These are phyloP conservation scores for Cyprinodon diabolis DNA, from an alignment of 2,797 vertebrate genomes.

Conservation along the genomic window DNA sequence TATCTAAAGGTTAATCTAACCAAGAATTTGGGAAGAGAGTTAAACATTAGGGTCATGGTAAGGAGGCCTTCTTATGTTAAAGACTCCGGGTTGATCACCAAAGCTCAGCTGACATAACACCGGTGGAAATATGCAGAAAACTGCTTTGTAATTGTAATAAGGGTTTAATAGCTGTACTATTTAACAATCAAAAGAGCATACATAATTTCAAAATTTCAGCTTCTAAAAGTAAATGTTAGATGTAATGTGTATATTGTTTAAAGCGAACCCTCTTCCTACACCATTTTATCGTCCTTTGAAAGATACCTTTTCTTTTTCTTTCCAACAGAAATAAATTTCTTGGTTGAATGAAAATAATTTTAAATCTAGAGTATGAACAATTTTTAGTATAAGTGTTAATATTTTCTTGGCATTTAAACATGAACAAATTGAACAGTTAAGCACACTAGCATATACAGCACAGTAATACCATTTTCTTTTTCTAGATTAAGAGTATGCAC, in stretches of 20 bases:
- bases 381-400: constrained; percentile 27
- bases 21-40: background rate
- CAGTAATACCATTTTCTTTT: constrained; percentile 31
- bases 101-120: background rate
- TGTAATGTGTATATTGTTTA: background rate
- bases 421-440: constrained; percentile 64
- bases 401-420: constrained; percentile 50
- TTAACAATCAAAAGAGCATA: background rate
- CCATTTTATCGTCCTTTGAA: background rate
- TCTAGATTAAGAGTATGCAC: constrained; percentile 50
- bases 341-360: background rate
- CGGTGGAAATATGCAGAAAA: constrained; percentile 13
- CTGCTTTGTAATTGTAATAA: background rate
- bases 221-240: background rate
- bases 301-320: background rate
- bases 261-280: background rate
- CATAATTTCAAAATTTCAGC: background rate
- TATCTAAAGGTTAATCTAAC: no score
- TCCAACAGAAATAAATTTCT: background rate
- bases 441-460: constrained; percentile 46
- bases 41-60: background rate
- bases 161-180: background rate
- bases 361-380: background rate
- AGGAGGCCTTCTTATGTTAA: background rate
- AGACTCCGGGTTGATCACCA: background rate